phyloP scores from a whole-genome alignment of 2,888 invertebrate genomes.

The Zelleria hepariella region DNA sequence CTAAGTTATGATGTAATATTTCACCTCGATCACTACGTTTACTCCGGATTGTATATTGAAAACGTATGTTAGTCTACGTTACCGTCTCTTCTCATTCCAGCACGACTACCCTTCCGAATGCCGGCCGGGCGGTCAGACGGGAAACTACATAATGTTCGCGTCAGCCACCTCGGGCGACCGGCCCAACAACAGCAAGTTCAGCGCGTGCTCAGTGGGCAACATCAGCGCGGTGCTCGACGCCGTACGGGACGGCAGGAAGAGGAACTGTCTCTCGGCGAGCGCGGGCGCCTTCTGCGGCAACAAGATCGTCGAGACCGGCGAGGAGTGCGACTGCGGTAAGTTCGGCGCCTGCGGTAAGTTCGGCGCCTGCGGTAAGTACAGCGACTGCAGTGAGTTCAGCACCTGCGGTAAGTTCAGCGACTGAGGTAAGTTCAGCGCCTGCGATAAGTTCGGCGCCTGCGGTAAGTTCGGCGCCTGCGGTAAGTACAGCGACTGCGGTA shows the following conservation, averaged over 20 bases:
- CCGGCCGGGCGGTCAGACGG: conserved; percentile 90
- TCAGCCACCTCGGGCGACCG: conserved; percentile 98
- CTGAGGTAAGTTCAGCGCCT: no score
- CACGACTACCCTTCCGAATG: conserved; percentile 95
- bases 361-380: background rate
- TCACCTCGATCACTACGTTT: no score
- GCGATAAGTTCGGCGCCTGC: no score
- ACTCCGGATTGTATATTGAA: no score
- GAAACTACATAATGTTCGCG: conserved; percentile 99
- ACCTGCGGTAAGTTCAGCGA: background rate
- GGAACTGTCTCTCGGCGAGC: conserved; percentile 91
- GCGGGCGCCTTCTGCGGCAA: conserved; percentile 99
- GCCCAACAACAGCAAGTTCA: conserved; percentile 98
- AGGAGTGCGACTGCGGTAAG: conserved; percentile 94
- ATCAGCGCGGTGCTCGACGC: conserved; percentile 95
- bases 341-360: background rate
- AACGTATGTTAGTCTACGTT: no score
- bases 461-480: no score
- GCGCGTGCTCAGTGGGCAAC: conserved; percentile 93
- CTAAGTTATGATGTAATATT: no score
- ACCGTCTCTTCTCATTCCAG: conserved; percentile 57
- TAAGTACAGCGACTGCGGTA: no score
- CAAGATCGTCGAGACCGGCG: conserved; percentile 97
- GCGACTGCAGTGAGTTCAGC: background rate
- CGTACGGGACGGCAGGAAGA: conserved; percentile 89